Percentiles rank a stretch among this genome's conserved stretches.
phyloP scores from a whole-genome alignment of 1,140 invertebrate genomes.

The Ptiloglossa arizonensis region DNA sequence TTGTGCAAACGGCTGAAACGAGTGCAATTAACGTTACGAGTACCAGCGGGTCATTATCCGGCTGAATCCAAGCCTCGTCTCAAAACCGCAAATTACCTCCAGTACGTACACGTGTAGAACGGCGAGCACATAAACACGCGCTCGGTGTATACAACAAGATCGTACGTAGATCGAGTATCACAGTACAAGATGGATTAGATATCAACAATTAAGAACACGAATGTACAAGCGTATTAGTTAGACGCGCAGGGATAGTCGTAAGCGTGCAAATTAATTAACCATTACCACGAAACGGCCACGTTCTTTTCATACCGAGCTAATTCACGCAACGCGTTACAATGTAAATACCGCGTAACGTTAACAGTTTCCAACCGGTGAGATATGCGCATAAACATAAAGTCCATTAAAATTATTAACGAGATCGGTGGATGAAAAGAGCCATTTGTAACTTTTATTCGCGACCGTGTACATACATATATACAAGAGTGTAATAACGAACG shows the following conservation, averaged over 20 bases:
- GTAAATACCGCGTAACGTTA: not conserved
- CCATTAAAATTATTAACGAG: not conserved
- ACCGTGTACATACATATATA: not conserved
- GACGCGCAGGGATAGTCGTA: not conserved
- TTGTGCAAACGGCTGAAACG: conserved; percentile 51
- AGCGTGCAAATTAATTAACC: conserved; percentile 25
- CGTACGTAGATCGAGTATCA: conserved; percentile 22
- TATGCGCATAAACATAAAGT: not conserved
- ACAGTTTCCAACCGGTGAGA: not conserved
- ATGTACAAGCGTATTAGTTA: conserved; percentile 34
- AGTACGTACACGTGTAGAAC: not conserved
- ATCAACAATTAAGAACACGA: conserved; percentile 59
- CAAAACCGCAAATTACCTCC: conserved; percentile 46
- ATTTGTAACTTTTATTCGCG: not conserved
- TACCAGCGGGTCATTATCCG: conserved; percentile 56
- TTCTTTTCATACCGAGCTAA: not conserved
- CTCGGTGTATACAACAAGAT: not conserved
- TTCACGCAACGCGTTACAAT: not conserved
- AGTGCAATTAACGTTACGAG: conserved; percentile 62
- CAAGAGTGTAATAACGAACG: too few relatives aligned
- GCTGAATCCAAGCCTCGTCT: conserved; percentile 51
- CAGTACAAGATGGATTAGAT: conserved; percentile 54
- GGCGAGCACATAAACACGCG: conserved; percentile 22
- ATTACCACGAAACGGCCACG: not conserved
- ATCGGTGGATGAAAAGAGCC: not conserved